phyloP scores from a whole-genome alignment of 2,113 vertebrate genomes.

The Galbula dea region DNA sequence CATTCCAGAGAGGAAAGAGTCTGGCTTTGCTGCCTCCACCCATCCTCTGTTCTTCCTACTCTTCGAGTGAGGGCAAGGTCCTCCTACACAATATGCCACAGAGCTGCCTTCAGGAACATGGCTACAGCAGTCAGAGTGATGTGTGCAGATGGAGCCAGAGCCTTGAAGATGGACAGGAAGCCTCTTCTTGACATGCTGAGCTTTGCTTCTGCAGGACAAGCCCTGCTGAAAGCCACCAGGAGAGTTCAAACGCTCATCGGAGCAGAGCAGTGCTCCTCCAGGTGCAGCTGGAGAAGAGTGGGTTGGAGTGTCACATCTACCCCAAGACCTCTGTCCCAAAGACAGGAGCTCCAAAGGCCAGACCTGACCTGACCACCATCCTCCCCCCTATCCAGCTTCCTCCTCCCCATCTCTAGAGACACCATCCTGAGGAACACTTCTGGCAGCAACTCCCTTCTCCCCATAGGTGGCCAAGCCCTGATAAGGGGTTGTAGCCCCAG shows the following conservation, averaged over 20 bases:
- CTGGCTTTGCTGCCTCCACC: not conserved
- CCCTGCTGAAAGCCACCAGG: not conserved
- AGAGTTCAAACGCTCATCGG: too few species aligned
- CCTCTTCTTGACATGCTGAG: rapidly evolving
- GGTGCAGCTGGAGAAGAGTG: rapidly evolving
- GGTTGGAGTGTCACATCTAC: not conserved
- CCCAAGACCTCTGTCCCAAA: not conserved
- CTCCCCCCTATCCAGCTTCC: too few species aligned
- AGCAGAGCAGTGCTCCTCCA: not conserved
- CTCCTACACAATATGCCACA: not conserved
- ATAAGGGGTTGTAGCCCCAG: not conserved
- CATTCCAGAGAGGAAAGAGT: not conserved
- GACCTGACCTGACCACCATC: not conserved
- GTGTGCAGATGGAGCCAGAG: not conserved
- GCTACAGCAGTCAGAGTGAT: rapidly evolving
- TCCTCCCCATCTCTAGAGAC: not conserved
- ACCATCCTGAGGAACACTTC: not conserved
- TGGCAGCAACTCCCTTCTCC: not conserved
- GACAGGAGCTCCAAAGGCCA: not conserved
- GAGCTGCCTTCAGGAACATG: not conserved
- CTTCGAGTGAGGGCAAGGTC: not conserved
- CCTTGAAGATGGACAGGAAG: not conserved
- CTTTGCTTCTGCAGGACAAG: not conserved
- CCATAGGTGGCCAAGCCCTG: not conserved
- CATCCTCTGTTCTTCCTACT: rapidly evolving